phyloP scores from a whole-genome alignment of 2,113 vertebrate species.

The Lagopus muta region DNA sequence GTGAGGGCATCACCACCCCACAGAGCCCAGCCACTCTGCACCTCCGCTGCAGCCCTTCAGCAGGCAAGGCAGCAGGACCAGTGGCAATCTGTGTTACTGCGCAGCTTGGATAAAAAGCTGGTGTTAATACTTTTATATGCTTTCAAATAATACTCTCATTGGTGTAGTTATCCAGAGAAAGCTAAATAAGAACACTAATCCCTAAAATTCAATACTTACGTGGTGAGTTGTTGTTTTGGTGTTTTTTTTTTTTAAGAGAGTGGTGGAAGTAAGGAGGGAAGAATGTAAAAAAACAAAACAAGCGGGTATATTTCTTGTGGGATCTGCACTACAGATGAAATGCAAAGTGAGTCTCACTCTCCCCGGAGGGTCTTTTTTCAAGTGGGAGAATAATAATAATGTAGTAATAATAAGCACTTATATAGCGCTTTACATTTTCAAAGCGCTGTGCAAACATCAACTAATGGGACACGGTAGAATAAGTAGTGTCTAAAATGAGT shows the following conservation, averaged over 20 bases:
- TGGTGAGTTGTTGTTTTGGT: too few relatives aligned
- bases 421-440: constrained; percentile 72
- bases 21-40: too few relatives aligned
- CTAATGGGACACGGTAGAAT: constrained; percentile 69
- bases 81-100: neutral
- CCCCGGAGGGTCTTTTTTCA: constrained; percentile 65
- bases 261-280: neutral
- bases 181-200: constrained; percentile 26
- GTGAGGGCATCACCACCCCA: neutral
- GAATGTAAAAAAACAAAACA: constrained; percentile 49
- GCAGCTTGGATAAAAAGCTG: neutral
- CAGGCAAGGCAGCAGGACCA: neutral
- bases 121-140: neutral
- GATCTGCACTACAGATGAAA: constrained; percentile 54
- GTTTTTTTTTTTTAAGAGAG: neutral
- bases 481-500: constrained; percentile 70
- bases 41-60: neutral
- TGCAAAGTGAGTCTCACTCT: constrained; percentile 60
- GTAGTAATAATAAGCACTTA: constrained; percentile 75
- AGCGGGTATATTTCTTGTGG: constrained; percentile 42
- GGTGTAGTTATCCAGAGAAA: constrained; percentile 19
- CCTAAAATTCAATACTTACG: neutral
- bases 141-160: neutral
- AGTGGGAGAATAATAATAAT: constrained; percentile 72
- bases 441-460: constrained; percentile 63